Conservation (phyloP, 1,140 invertebrate genomes). For the Arion vulgaris region DNA sequence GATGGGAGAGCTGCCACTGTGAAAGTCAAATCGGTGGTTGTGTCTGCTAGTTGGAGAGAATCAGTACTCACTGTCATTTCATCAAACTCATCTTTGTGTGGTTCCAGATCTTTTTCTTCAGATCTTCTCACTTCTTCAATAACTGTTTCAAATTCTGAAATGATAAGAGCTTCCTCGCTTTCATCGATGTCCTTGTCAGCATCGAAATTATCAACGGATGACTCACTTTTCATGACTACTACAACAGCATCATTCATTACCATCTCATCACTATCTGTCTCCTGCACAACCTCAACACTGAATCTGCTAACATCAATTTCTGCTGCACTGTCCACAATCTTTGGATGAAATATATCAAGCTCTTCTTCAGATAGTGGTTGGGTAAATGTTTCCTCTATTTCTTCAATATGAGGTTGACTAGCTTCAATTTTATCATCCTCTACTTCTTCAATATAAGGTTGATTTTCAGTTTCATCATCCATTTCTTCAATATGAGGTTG, state of each 20-base stretch:
- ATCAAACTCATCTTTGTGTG: not conserved
- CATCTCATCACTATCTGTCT: not conserved
- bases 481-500: slow-evolving; percentile 14
- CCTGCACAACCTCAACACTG: not conserved
- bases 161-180: not conserved
- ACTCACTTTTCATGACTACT: slow-evolving; percentile 36
- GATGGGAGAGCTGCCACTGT: slow-evolving; percentile 1
- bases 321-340: slow-evolving; percentile 11
- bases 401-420: slow-evolving; percentile 1
- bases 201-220: slow-evolving; percentile 24
- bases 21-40: not conserved
- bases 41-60: not conserved
- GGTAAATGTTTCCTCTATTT: not conserved
- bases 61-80: not conserved
- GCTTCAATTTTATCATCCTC: no score
- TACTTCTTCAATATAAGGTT: no score
- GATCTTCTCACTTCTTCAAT: not conserved
- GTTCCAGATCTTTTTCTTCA: not conserved
- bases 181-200: slow-evolving; percentile 43
- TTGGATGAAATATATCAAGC: slow-evolving; percentile 29
- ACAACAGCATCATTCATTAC: not conserved
- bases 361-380: slow-evolving; percentile 16
- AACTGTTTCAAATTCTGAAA: not conserved
- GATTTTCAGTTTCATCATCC: slow-evolving; percentile 51
- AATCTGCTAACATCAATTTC: not conserved